These are phyloP conservation scores for Daphoenositta chrysoptera DNA, from an alignment of 2,113 vertebrate genomes.

Conservation along the genomic window DNA sequence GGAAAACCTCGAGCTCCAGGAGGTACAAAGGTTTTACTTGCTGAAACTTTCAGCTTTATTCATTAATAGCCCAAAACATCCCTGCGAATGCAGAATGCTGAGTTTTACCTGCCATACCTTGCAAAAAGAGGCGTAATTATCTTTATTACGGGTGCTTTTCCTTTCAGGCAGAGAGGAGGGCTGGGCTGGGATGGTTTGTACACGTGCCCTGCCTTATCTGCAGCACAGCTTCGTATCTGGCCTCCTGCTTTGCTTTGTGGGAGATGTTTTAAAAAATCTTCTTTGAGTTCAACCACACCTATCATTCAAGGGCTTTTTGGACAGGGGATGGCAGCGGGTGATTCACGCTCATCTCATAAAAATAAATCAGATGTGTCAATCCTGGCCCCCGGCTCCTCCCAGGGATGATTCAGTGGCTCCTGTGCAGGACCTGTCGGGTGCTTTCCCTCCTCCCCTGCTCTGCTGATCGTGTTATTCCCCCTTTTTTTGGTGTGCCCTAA, in stretches of 20 bases:
- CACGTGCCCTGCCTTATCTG: not conserved
- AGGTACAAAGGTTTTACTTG: not conserved
- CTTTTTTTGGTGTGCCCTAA: not conserved
- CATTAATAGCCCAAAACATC: not conserved
- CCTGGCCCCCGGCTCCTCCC: not conserved
- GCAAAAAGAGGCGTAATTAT: not conserved
- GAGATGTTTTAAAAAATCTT: not conserved
- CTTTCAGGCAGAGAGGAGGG: not conserved
- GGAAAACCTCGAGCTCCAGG: not conserved
- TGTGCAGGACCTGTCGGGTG: not conserved
- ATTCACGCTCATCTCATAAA: not conserved
- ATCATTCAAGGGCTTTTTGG: not conserved
- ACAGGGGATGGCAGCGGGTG: not conserved
- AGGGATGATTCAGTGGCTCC: slow-evolving; percentile 16
- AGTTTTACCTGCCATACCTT: not conserved
- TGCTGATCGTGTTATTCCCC: not conserved
- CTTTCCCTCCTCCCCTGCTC: not conserved
- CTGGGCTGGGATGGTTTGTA: not conserved
- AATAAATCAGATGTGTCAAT: not conserved
- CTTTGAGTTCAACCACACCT: not conserved
- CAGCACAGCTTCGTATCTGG: not conserved
- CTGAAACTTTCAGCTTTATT: not conserved
- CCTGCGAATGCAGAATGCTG: not conserved
- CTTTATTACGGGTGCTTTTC: not conserved
- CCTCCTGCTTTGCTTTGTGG: not conserved